Percentiles rank a stretch among this genome's conserved stretches.
These are phyloP conservation scores for Gasterosteus aculeatus DNA, from an alignment of 2,113 vertebrate species.

Conservation along the genomic window DNA sequence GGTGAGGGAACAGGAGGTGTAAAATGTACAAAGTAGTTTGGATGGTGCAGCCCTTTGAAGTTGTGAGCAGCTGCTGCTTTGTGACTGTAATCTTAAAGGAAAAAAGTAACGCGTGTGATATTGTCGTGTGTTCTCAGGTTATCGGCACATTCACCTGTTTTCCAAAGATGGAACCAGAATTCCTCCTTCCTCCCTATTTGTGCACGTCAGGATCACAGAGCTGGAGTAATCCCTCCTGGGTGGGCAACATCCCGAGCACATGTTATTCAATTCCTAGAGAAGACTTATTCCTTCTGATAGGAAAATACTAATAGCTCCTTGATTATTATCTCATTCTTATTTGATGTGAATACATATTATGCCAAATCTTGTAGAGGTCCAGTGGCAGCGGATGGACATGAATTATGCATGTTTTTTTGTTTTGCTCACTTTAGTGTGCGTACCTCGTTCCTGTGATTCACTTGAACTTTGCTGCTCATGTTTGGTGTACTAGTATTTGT, in stretches of 20 bases:
- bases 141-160: conserved; percentile 93
- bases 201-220: conserved; percentile 83
- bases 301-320: neutral
- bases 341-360: conserved; percentile 42
- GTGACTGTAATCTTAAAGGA: too few species aligned
- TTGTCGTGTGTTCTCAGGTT: conserved; percentile 81
- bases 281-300: neutral
- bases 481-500: conserved; percentile 20
- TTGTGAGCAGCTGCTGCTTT: too few species aligned
- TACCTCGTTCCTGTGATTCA: conserved; percentile 9
- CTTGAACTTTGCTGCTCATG: conserved; percentile 37
- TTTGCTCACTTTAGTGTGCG: conserved; percentile 19
- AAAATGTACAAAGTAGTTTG: too few species aligned
- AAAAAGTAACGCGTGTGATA: neutral
- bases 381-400: neutral
- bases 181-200: conserved; percentile 90
- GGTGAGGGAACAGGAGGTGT: neutral
- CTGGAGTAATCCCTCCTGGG: conserved; percentile 30
- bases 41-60: too few species aligned
- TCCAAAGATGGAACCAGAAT: conserved; percentile 92
- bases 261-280: neutral
- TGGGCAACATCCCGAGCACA: neutral
- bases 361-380: conserved; percentile 57
- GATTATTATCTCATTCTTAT: conserved; percentile 28
- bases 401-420: conserved; percentile 4